These are phyloP conservation scores for Cotesia vestalis DNA, from an alignment of 1,140 invertebrate genomes.

Conservation along the genomic window DNA sequence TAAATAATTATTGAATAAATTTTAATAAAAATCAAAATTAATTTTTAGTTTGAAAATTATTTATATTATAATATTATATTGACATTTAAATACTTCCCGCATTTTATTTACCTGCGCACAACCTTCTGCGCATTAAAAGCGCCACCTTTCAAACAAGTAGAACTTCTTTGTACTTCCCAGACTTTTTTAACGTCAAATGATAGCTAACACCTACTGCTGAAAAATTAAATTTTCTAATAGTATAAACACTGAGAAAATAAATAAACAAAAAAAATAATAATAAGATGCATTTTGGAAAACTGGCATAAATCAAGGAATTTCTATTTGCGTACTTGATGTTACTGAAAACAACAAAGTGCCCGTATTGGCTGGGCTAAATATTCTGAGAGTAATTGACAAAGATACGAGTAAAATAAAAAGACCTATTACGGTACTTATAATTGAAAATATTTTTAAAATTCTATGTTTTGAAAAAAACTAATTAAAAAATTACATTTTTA, in stretches of 20 bases:
- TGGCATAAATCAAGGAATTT: neutral
- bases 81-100: no score
- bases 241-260: neutral
- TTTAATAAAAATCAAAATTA: no score
- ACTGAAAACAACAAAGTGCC: neutral
- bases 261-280: neutral
- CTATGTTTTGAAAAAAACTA: neutral
- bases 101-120: no score
- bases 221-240: neutral
- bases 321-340: neutral
- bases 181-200: neutral
- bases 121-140: no score
- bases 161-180: no score
- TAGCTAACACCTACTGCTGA: neutral
- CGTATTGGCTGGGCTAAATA: conserved; percentile 1
- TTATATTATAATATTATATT: no score
- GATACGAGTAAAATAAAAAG: neutral
- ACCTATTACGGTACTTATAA: neutral
- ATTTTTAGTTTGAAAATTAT: no score
- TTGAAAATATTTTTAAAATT: neutral
- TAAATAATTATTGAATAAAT: no score
- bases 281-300: conserved; percentile 2
- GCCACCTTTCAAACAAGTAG: no score
- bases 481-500: no score
- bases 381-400: neutral